Evolutionary conservation across 2,888 invertebrate genomes (phyloP).

Genomic region (Chelonus formosanus): DNA sequence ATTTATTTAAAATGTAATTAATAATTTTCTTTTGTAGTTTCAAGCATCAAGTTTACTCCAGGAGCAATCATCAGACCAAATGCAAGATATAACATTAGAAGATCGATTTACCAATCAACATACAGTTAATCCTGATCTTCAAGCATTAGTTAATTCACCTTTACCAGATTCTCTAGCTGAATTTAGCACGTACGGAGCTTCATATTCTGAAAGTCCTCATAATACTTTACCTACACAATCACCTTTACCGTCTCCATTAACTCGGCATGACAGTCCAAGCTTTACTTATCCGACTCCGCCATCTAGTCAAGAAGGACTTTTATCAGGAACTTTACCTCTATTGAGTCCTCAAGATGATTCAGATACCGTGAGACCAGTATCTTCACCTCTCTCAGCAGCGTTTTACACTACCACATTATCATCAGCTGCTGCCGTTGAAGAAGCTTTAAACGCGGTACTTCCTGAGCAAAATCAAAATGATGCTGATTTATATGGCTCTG

Average conservation of each 20-base stretch:
- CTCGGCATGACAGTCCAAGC: slow-evolving; percentile 75
- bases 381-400: slow-evolving; percentile 83
- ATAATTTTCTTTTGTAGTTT: slow-evolving; percentile 50
- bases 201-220: slow-evolving; percentile 62
- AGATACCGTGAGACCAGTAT: slow-evolving; percentile 76
- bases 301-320: slow-evolving; percentile 84
- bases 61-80: slow-evolving; percentile 61
- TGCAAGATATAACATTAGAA: slow-evolving; percentile 66
- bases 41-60: slow-evolving; percentile 62
- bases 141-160: slow-evolving; percentile 80
- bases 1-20: background rate
- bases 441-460: slow-evolving; percentile 83
- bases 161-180: slow-evolving; percentile 83
- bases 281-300: slow-evolving; percentile 88
- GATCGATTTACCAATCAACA: slow-evolving; percentile 67
- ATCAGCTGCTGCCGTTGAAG: slow-evolving; percentile 86
- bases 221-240: slow-evolving; percentile 69
- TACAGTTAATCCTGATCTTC: slow-evolving; percentile 76
- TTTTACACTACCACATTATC: slow-evolving; percentile 87
- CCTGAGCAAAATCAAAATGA: slow-evolving; percentile 77
- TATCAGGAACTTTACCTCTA: slow-evolving; percentile 67
- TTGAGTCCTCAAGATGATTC: slow-evolving; percentile 66
- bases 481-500: slow-evolving; percentile 64
- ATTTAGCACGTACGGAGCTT: slow-evolving; percentile 79
- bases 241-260: slow-evolving; percentile 73